Evolutionary conservation across 2,888 invertebrate genomes (phyloP).

Genomic region (Cryptops parisi): DNA sequence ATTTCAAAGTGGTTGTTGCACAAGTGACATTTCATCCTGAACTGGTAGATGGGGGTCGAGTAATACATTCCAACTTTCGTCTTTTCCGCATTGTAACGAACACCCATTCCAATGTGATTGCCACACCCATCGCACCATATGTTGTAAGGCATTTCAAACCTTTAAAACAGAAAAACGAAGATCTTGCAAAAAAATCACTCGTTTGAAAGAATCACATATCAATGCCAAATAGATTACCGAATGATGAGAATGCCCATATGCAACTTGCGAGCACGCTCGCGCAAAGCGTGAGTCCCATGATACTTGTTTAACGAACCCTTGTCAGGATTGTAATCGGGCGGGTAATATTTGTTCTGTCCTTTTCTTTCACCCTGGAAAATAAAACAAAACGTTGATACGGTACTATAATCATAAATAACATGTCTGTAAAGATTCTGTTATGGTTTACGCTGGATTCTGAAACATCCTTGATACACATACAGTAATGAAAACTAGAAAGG

Average conservation of each 20-base stretch:
- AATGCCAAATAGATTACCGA: slow-evolving; percentile 36
- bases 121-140: slow-evolving; percentile 99
- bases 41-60: slow-evolving; percentile 92
- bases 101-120: slow-evolving; percentile 99
- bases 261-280: slow-evolving; percentile 91
- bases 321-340: slow-evolving; percentile 94
- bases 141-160: slow-evolving; percentile 99
- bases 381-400: no score
- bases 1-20: slow-evolving; percentile 97
- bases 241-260: slow-evolving; percentile 90
- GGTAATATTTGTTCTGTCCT: slow-evolving; percentile 94
- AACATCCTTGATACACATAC: no score
- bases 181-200: background rate
- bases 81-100: slow-evolving; percentile 48
- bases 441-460: no score
- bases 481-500: no score
- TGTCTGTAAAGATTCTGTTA: no score
- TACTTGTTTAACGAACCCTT: slow-evolving; percentile 91
- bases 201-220: no score
- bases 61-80: slow-evolving; percentile 85
- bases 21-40: slow-evolving; percentile 97
- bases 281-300: slow-evolving; percentile 77
- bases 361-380: slow-evolving; percentile 77
- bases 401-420: no score
- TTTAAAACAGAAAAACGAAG: slow-evolving; percentile 20